Conservation (phyloP, 2,888 invertebrate species). For the Plagodis dolabraria region DNA sequence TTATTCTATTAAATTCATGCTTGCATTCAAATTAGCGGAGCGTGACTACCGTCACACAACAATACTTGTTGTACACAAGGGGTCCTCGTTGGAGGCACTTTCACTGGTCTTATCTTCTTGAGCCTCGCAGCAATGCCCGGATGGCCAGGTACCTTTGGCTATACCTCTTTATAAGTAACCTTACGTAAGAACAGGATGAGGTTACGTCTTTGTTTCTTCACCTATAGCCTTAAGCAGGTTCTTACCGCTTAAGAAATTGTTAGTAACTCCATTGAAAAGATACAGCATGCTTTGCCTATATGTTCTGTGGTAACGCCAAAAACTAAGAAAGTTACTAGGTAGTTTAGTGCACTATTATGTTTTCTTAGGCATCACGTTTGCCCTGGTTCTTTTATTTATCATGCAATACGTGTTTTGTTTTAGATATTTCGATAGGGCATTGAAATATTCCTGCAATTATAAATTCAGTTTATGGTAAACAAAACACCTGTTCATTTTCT, state of each 20-base stretch:
- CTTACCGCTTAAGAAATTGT: slow-evolving; percentile 26
- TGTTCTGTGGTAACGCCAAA: slow-evolving; percentile 8
- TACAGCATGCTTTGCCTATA: slow-evolving; percentile 5
- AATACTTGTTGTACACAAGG: slow-evolving; percentile 49
- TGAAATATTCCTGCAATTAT: neutral
- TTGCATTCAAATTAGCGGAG: slow-evolving; percentile 69
- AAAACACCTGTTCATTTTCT: too few relatives aligned
- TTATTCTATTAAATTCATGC: slow-evolving; percentile 69
- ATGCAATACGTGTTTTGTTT: slow-evolving; percentile 19
- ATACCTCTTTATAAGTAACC: slow-evolving; percentile 17
- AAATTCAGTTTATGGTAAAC: too few relatives aligned
- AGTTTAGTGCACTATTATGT: slow-evolving; percentile 12
- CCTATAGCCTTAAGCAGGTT: slow-evolving; percentile 41
- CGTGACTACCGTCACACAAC: slow-evolving; percentile 68
- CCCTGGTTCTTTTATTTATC: slow-evolving; percentile 16
- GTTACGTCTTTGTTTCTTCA: slow-evolving; percentile 40
- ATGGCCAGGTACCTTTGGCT: slow-evolving; percentile 39
- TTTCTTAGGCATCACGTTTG: slow-evolving; percentile 25
- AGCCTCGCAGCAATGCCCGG: slow-evolving; percentile 41
- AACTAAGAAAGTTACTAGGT: slow-evolving; percentile 12
- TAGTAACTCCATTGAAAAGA: slow-evolving; percentile 16
- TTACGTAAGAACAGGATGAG: slow-evolving; percentile 31
- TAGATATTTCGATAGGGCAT: slow-evolving; percentile 15
- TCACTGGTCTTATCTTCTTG: slow-evolving; percentile 63
- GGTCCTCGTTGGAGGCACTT: slow-evolving; percentile 57